Evolutionary conservation across 2,797 vertebrate species (phyloP), one percentile per base, ranked within the genome.

Genomic region (Helarctos malayanus): DNA sequence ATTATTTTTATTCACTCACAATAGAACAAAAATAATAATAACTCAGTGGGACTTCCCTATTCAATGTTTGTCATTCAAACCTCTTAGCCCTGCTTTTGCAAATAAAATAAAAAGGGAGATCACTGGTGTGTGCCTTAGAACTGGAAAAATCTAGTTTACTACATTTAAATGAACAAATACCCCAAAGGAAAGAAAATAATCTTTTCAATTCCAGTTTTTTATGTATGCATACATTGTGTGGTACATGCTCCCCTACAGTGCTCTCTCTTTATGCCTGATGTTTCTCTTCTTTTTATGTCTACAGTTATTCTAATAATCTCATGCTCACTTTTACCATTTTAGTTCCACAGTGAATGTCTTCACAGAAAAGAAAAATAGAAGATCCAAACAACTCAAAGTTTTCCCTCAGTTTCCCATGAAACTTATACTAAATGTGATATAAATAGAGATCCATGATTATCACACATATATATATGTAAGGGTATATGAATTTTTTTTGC

Each of bases 1-100:
- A 81, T 97, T 97, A 87, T 83, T 95, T 97, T 91, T 95, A 86
- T 96, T 96, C 75, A 57, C 75, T 92, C 71, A 85, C 80, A 94
- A 85, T 57, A 91, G 38, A 97, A 78, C 21, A 96, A 97, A 78
- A 79, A 71, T 78, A 93, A 91, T 54, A 97, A 95, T 35, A 97
- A 94, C 61, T 52, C 83, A 89, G 61, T 89, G 32, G 93, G 94
- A 87, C 65, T 90, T 96, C 47, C 91, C 52, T 91, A 61, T 76
- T 85, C 59, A 57, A 4, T 92, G 75, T 92, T 96, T 97, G 69
- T 86, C 76, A 82, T 89, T 91, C 54, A 96, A 78, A 71, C 56
- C 81, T 94, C 45, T 32, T 38, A 92, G 29, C 25, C 63, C 54
- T 71, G 54, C 91, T 95, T 95, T 92, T 68, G 84, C 83, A 96